Conservation (phyloP, 2,797 vertebrate species). For the Tragelaphus oryx region DNA sequence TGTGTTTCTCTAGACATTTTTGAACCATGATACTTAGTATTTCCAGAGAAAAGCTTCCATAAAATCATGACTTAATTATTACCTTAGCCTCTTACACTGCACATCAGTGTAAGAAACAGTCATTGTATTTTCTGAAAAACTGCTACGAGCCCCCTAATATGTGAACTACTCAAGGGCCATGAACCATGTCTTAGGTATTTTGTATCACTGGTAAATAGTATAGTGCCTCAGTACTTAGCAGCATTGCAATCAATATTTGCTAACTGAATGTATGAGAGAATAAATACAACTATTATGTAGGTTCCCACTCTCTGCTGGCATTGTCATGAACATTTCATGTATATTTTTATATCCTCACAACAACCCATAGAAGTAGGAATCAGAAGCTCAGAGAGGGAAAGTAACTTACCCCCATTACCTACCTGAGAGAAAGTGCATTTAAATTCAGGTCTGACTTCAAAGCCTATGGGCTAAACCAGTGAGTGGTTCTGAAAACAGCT, state of each 20-base stretch:
- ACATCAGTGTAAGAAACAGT: background rate
- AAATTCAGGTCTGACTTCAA: background rate
- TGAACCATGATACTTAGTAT: background rate
- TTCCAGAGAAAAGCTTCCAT: background rate
- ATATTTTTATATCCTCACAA: background rate
- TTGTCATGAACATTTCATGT: background rate
- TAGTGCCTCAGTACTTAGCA: background rate
- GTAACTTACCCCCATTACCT: background rate
- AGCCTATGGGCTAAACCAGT: background rate
- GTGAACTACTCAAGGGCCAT: background rate
- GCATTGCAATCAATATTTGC: background rate
- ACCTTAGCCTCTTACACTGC: background rate
- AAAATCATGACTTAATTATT: background rate
- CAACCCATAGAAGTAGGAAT: background rate
- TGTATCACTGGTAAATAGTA: background rate
- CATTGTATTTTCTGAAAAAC: background rate
- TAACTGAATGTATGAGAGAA: background rate
- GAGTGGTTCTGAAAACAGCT: background rate
- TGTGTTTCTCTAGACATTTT: background rate
- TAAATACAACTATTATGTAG: background rate
- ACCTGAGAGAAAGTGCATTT: background rate
- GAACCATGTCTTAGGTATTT: background rate
- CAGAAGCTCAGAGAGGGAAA: background rate
- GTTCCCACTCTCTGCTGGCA: too few relatives aligned
- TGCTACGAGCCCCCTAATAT: background rate